Percentiles rank a stretch among this genome's conserved stretches.
These are phyloP conservation scores for Crypturellus undulatus DNA, from an alignment of 2,113 vertebrate species.

Conservation along the genomic window DNA sequence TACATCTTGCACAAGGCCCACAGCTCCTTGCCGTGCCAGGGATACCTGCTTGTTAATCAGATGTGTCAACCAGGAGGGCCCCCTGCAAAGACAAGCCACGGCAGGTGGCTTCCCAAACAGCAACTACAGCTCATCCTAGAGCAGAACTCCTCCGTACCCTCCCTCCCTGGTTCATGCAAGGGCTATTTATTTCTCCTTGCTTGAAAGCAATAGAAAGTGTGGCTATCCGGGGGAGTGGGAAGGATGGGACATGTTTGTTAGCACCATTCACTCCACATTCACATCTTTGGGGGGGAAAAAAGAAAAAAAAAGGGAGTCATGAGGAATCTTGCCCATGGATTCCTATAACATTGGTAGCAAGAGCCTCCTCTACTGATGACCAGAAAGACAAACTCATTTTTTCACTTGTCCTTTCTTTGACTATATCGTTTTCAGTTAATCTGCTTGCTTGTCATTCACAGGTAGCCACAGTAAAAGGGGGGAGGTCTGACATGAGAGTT, in stretches of 20 bases:
- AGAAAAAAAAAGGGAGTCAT: not conserved
- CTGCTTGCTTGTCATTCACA: not conserved
- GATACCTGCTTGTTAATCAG: not conserved
- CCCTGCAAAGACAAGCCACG: not conserved
- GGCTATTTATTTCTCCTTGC: not conserved
- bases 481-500: not conserved
- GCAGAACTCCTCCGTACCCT: not conserved
- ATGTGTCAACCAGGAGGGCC: not conserved
- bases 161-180: rapidly evolving
- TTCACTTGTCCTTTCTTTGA: not conserved
- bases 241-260: not conserved
- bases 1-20: rapidly evolving
- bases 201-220: not conserved
- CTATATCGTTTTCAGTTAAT: not conserved
- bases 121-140: not conserved
- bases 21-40: not conserved
- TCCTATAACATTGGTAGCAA: not conserved
- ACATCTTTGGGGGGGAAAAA: not conserved
- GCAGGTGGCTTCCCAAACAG: not conserved
- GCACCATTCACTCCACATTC: not conserved
- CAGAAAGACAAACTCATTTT: not conserved
- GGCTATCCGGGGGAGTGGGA: not conserved
- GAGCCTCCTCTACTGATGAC: not conserved
- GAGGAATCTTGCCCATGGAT: not conserved
- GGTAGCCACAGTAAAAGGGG: not conserved